Conservation (phyloP, 2,113 vertebrate species). For the Cyrtonyx montezumae region DNA sequence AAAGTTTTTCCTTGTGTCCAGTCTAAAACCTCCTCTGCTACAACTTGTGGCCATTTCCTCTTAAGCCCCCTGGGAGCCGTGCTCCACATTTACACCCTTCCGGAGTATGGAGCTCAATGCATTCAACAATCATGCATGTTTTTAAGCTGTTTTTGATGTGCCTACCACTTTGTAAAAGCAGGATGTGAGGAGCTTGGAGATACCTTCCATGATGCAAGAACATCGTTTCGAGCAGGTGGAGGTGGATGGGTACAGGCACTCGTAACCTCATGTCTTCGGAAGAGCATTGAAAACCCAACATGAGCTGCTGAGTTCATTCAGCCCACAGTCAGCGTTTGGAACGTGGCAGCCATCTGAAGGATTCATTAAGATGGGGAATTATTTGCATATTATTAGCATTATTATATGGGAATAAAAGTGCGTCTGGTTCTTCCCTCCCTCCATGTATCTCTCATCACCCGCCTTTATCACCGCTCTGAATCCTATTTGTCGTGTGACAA, state of each 20-base stretch:
- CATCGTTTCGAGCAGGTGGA: too few relatives aligned
- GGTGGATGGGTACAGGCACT: neutral
- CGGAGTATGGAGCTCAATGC: neutral
- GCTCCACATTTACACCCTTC: neutral
- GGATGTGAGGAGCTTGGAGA: neutral
- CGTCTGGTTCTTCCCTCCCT: constrained; percentile 60
- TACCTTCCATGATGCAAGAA: accelerated
- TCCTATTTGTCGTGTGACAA: constrained; percentile 68
- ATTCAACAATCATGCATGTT: accelerated
- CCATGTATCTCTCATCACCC: constrained; percentile 47
- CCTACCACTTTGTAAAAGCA: neutral
- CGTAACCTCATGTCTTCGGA: neutral
- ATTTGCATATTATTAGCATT: constrained; percentile 71
- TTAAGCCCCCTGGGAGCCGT: neutral
- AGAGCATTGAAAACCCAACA: neutral
- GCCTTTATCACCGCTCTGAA: constrained; percentile 31
- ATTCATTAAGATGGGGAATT: constrained; percentile 58
- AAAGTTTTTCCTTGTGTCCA: too few relatives aligned
- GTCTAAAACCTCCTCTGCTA: too few relatives aligned
- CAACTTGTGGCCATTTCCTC: neutral
- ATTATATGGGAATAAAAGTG: constrained; percentile 58
- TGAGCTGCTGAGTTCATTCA: neutral
- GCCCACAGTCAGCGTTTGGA: neutral
- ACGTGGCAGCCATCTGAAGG: constrained; percentile 23
- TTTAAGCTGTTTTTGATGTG: neutral